Evolutionary conservation across 2,888 invertebrate genomes (phyloP).

Genomic region (Dryocosmus kuriphilus): DNA sequence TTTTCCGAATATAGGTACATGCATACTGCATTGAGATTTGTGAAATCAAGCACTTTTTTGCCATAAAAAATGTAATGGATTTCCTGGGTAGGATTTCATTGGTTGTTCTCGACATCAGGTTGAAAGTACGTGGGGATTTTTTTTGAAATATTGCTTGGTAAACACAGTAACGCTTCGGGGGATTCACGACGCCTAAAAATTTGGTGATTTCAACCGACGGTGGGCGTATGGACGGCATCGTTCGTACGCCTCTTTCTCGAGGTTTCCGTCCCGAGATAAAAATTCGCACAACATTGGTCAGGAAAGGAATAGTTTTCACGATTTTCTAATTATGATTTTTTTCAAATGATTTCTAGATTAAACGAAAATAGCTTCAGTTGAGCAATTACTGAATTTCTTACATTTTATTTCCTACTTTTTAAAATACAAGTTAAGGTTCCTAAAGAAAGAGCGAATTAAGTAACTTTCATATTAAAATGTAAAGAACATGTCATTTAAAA

Average conservation of each 20-base stretch:
- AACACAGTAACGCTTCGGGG: not conserved
- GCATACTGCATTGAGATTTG: not conserved
- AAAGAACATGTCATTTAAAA: not conserved
- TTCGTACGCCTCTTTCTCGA: not conserved
- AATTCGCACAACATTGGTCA: not conserved
- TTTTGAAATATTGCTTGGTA: slow-evolving; percentile 13
- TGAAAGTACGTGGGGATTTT: not conserved
- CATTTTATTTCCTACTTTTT: not conserved
- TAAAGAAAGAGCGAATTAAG: not conserved
- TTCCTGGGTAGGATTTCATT: slow-evolving; percentile 11
- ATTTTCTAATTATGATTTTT: not conserved
- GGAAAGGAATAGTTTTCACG: not conserved
- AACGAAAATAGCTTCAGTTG: not conserved
- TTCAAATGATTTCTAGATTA: not conserved
- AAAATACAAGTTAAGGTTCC: not conserved
- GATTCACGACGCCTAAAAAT: slow-evolving; percentile 61
- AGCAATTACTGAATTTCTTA: not conserved
- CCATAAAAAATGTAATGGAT: slow-evolving; percentile 11
- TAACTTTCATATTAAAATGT: not conserved
- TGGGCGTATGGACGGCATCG: slow-evolving; percentile 47
- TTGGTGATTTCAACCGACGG: slow-evolving; percentile 72
- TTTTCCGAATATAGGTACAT: slow-evolving; percentile 9
- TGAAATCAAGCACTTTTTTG: slow-evolving; percentile 9
- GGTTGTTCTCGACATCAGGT: not conserved
- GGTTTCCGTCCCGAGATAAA: not conserved